A percentile compares a stretch with the other conserved stretches of the same genome.
phyloP scores from a whole-genome alignment of 2,797 vertebrate genomes.

The Cirrhinus mrigala region DNA sequence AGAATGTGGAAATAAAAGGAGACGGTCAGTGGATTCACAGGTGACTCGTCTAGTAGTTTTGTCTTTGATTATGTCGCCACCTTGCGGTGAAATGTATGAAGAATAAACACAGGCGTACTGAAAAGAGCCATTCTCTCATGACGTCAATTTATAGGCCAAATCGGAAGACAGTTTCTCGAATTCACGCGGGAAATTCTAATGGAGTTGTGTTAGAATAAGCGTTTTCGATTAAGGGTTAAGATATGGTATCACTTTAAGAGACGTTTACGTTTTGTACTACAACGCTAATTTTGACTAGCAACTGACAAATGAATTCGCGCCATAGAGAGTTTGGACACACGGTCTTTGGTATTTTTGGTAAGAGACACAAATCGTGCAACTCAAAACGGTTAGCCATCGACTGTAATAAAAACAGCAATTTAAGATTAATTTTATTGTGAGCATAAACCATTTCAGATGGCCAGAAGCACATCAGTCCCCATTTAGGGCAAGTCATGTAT shows the following conservation, averaged over 20 bases:
- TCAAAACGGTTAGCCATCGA: background rate
- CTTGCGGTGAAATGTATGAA: slow-evolving; percentile 47
- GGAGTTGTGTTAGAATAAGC: background rate
- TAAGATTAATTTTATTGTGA: background rate
- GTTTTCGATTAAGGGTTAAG: background rate
- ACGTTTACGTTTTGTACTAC: background rate
- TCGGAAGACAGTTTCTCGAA: background rate
- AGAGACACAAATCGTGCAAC: background rate
- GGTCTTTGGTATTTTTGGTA: background rate
- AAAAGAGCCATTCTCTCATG: background rate
- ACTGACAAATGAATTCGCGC: background rate
- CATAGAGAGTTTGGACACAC: background rate
- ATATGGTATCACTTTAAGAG: background rate
- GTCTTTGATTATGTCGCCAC: slow-evolving; percentile 55
- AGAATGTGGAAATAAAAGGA: background rate
- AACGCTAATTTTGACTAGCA: background rate
- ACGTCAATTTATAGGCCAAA: background rate
- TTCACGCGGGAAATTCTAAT: background rate
- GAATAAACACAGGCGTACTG: background rate
- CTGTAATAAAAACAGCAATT: background rate
- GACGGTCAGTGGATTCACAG: background rate
- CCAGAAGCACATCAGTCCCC: background rate
- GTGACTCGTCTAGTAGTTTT: background rate
- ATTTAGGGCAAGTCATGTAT: background rate
- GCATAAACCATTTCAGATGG: background rate